Conservation (phyloP, 2,888 invertebrate genomes). For the Axea sp. region DNA sequence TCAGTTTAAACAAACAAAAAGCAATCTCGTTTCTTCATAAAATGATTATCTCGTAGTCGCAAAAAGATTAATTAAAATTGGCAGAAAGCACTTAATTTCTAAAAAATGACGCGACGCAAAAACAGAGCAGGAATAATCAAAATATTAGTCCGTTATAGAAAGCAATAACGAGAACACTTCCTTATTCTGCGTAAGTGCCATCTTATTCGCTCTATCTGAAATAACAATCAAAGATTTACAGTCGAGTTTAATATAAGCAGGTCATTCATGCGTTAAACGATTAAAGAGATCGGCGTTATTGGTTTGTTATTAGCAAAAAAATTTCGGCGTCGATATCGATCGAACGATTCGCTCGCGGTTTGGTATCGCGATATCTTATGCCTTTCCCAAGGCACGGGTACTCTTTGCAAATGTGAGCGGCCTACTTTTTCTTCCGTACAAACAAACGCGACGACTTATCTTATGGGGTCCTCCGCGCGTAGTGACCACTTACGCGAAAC, state of each 20-base stretch:
- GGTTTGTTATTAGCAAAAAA: slow-evolving; percentile 34
- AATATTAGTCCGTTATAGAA: slow-evolving; percentile 28
- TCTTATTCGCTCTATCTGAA: slow-evolving; percentile 21
- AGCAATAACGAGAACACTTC: slow-evolving; percentile 14
- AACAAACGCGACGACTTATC: slow-evolving; percentile 59
- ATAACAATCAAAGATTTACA: slow-evolving; percentile 30
- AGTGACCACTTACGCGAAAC: slow-evolving; percentile 17
- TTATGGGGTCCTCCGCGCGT: slow-evolving; percentile 58
- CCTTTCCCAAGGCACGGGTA: slow-evolving; percentile 63
- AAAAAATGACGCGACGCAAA: slow-evolving; percentile 1
- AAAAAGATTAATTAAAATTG: slow-evolving; percentile 4
- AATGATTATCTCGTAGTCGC: background rate
- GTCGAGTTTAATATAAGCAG: slow-evolving; percentile 19
- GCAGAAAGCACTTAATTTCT: background rate
- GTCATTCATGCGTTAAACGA: slow-evolving; percentile 43
- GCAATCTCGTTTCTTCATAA: too few species aligned
- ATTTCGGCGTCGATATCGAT: slow-evolving; percentile 52
- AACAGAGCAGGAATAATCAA: slow-evolving; percentile 7
- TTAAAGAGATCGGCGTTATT: slow-evolving; percentile 32
- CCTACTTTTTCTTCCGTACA: slow-evolving; percentile 68
- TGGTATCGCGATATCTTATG: slow-evolving; percentile 50
- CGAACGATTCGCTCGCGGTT: slow-evolving; percentile 45
- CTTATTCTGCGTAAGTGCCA: slow-evolving; percentile 22
- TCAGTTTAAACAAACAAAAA: too few species aligned
- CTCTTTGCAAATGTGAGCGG: slow-evolving; percentile 60